These are phyloP conservation scores for Axea sp. DNA, from an alignment of 2,888 invertebrate genomes.

Conservation along the genomic window DNA sequence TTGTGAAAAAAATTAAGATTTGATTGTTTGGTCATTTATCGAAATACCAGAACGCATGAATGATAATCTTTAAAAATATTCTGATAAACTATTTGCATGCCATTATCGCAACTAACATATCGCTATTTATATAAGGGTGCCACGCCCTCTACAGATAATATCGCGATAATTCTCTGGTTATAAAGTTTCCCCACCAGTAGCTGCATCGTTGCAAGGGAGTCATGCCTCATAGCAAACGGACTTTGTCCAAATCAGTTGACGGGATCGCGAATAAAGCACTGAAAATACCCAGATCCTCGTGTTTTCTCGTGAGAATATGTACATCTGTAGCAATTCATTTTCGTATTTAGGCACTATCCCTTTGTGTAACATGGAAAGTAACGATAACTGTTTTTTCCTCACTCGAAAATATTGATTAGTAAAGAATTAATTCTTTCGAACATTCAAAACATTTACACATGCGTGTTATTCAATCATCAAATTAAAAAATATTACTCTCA, in stretches of 20 bases:
- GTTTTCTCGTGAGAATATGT: conserved; percentile 44
- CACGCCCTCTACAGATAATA: conserved; percentile 40
- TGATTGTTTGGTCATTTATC: too few relatives aligned
- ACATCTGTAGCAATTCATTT: conserved; percentile 41
- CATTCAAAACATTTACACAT: too few relatives aligned
- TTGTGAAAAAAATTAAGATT: too few relatives aligned
- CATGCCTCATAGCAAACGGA: conserved; percentile 30
- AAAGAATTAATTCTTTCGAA: background rate
- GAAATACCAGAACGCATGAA: too few relatives aligned
- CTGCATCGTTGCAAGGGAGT: conserved; percentile 38
- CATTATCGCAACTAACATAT: conserved; percentile 26
- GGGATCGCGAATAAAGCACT: conserved; percentile 24
- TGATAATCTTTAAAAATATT: too few relatives aligned
- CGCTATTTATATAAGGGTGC: conserved; percentile 26
- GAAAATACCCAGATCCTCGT: conserved; percentile 22
- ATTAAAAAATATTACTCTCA: too few relatives aligned
- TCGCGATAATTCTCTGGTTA: conserved; percentile 46
- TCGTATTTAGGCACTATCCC: conserved; percentile 13
- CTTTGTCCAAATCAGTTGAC: conserved; percentile 34
- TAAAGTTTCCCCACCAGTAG: conserved; percentile 29
- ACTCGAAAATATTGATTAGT: background rate
- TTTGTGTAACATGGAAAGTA: too few relatives aligned
- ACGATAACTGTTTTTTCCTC: background rate
- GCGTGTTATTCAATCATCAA: too few relatives aligned
- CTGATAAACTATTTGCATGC: conserved; percentile 35